phyloP scores from a whole-genome alignment of 1,140 invertebrate species.

The Pararge aegeria region DNA sequence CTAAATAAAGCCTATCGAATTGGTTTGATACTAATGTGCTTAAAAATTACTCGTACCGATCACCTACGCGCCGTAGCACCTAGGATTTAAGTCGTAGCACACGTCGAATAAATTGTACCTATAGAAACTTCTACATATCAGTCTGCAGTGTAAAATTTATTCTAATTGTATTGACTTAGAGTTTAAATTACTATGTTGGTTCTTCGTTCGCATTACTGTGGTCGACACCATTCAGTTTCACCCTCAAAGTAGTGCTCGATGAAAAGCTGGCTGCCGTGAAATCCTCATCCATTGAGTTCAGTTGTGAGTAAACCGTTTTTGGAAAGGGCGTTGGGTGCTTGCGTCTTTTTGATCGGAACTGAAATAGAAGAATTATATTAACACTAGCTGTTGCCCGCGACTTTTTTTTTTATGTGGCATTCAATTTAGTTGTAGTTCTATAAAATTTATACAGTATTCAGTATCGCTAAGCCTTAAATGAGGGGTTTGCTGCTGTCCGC shows the following conservation, averaged over 20 bases:
- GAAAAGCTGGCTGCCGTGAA: slow-evolving; percentile 47
- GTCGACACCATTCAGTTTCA: slow-evolving; percentile 29
- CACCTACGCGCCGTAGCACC: too few species aligned
- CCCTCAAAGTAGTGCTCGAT: slow-evolving; percentile 53
- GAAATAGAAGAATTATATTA: slow-evolving; percentile 25
- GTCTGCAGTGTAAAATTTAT: slow-evolving; percentile 69
- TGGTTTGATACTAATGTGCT: too few species aligned
- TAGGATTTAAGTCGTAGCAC: slow-evolving; percentile 5
- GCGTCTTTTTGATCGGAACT: slow-evolving; percentile 55
- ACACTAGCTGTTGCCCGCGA: background rate
- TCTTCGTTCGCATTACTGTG: slow-evolving; percentile 49
- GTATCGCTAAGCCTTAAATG: too few species aligned
- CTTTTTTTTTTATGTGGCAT: too few species aligned
- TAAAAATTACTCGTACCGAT: background rate
- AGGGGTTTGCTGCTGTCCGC: too few species aligned
- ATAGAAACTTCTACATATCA: slow-evolving; percentile 67
- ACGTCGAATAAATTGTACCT: slow-evolving; percentile 33
- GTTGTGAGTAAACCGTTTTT: slow-evolving; percentile 64
- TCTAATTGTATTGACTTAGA: slow-evolving; percentile 57
- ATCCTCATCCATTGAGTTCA: slow-evolving; percentile 69
- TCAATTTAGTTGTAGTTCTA: too few species aligned
- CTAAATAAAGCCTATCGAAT: too few species aligned
- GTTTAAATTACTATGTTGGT: slow-evolving; percentile 69
- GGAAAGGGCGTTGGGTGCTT: slow-evolving; percentile 53
- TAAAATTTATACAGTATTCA: too few species aligned